These are phyloP conservation scores for Formica selysi DNA, from an alignment of 1,140 invertebrate genomes.

Conservation along the genomic window DNA sequence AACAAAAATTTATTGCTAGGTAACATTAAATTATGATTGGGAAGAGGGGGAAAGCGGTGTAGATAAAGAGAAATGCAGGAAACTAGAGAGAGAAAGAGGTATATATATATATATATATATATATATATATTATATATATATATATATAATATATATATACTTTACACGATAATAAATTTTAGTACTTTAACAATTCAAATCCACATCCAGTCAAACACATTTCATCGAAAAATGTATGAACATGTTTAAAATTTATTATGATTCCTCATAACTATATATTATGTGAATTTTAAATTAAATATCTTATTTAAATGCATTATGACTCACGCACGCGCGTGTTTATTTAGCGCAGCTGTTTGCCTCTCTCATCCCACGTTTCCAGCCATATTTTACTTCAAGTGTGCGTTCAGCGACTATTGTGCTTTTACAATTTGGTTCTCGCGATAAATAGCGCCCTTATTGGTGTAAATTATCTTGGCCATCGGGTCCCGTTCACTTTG, in stretches of 20 bases:
- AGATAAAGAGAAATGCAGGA: background rate
- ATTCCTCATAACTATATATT: background rate
- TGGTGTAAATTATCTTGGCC: constrained; percentile 34
- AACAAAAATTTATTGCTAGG: background rate
- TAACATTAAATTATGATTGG: background rate
- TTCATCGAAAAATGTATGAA: background rate
- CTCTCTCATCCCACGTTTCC: background rate
- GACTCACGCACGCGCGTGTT: background rate
- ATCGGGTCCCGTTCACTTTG: constrained; percentile 19
- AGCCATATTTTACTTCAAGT: background rate
- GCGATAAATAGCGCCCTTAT: constrained; percentile 31
- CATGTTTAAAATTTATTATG: background rate
- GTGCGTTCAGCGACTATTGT: constrained; percentile 32
- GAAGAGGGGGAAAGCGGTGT: background rate
- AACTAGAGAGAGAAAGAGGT: background rate
- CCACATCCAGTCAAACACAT: background rate
- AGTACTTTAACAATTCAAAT: background rate
- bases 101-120: background rate
- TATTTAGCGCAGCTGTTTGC: background rate
- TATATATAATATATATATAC: background rate
- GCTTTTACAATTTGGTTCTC: constrained; percentile 24
- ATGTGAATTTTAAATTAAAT: constrained; percentile 1
- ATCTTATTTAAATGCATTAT: constrained; percentile 14
- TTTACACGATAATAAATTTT: background rate
- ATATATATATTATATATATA: background rate